A percentile compares a stretch with the other conserved stretches of the same genome.
These are phyloP conservation scores for Xiphophorus maculatus DNA, from an alignment of 2,113 vertebrate species.

Conservation along the genomic window DNA sequence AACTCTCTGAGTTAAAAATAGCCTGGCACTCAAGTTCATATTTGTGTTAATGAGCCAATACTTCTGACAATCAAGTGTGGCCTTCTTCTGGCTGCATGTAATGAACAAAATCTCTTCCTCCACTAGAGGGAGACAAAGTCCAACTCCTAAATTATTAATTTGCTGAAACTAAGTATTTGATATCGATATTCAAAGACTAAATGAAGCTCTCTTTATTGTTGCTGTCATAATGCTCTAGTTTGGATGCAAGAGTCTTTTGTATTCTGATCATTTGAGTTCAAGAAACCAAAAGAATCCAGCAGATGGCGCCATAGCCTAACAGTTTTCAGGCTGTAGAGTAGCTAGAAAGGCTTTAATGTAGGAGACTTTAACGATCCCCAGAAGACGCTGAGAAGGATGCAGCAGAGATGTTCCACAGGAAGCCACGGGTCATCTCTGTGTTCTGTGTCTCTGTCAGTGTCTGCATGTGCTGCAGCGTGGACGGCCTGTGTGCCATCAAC, in stretches of 20 bases:
- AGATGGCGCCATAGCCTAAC: slow-evolving; percentile 37
- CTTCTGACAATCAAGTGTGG: too few species aligned
- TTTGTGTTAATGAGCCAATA: too few species aligned
- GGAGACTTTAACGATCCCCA: neutral
- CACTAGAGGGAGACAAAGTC: slow-evolving; percentile 50
- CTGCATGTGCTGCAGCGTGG: neutral
- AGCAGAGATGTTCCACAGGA: neutral
- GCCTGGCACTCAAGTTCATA: too few species aligned
- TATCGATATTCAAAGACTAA: neutral
- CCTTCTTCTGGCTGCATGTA: too few species aligned
- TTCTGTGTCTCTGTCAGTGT: slow-evolving; percentile 40
- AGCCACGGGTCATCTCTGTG: slow-evolving; percentile 5
- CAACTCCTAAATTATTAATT: neutral
- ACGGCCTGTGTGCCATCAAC: neutral
- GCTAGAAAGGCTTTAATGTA: neutral
- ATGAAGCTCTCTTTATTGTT: neutral
- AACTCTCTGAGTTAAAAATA: too few species aligned
- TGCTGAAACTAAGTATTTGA: neutral
- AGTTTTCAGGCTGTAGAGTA: neutral
- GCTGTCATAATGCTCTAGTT: neutral
- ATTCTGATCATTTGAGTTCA: neutral
- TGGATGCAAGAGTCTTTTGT: neutral
- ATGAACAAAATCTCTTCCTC: neutral
- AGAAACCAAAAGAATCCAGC: slow-evolving; percentile 16
- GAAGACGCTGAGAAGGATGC: slow-evolving; percentile 8